phyloP scores from a whole-genome alignment of 2,113 vertebrate species.

The Taxidea taxus region DNA sequence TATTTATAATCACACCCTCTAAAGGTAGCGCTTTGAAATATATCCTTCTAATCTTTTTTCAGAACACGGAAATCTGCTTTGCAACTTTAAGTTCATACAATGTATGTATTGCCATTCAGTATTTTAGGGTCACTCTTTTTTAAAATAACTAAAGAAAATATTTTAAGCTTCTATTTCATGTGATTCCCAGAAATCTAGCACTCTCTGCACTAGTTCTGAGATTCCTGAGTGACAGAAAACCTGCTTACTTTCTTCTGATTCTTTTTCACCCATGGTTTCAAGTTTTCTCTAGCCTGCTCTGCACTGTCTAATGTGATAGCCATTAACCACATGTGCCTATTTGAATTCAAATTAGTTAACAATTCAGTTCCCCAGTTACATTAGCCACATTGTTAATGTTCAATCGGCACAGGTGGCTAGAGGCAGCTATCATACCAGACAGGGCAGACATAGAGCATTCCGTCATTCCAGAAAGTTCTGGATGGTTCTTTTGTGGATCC shows the following conservation, averaged over 20 bases:
- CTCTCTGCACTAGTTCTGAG: neutral
- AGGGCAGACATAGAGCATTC: neutral
- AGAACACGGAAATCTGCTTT: neutral
- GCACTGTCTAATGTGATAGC: neutral
- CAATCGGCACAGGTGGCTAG: neutral
- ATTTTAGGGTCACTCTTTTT: neutral
- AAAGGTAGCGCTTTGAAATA: neutral
- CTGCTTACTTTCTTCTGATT: neutral
- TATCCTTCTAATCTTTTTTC: neutral
- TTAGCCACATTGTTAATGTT: neutral
- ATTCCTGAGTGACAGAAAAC: constrained; percentile 22
- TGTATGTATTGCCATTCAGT: neutral
- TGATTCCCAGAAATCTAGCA: neutral
- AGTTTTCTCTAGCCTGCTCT: neutral
- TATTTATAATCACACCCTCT: neutral
- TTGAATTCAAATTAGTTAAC: neutral
- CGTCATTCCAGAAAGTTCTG: neutral
- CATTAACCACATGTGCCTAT: neutral
- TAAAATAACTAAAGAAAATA: neutral
- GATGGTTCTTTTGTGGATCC: neutral
- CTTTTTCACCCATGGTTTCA: neutral
- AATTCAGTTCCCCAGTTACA: neutral
- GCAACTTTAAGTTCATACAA: neutral
- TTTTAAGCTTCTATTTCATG: neutral
- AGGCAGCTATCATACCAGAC: neutral